Evolutionary conservation across 2,888 invertebrate species (phyloP).

Genomic region (Leptura quadrifasciata): DNA sequence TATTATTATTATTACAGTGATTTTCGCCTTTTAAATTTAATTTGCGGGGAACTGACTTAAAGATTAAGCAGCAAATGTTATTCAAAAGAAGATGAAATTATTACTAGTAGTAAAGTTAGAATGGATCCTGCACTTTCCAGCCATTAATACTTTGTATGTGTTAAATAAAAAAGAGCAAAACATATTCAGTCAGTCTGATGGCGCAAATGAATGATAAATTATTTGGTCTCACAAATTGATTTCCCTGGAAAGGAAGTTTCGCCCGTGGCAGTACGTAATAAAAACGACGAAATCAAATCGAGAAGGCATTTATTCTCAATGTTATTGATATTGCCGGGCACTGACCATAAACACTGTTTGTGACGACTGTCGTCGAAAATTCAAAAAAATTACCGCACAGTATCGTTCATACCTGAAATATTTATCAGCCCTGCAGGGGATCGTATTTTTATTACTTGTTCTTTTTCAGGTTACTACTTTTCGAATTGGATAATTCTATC

Average conservation of each 20-base stretch:
- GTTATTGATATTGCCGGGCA: constrained; percentile 70
- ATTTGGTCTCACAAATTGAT: constrained; percentile 42
- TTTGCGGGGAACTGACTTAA: too few relatives aligned
- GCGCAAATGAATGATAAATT: constrained; percentile 22
- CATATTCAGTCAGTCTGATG: not conserved
- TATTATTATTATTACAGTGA: too few relatives aligned
- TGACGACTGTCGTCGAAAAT: constrained; percentile 68
- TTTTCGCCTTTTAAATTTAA: too few relatives aligned
- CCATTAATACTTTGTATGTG: not conserved
- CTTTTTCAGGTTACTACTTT: constrained; percentile 14
- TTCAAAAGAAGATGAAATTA: too few relatives aligned
- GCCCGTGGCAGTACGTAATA: constrained; percentile 53
- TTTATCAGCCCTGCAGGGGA: constrained; percentile 53
- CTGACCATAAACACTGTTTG: constrained; percentile 69
- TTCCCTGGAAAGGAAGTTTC: constrained; percentile 47
- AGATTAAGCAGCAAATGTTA: too few relatives aligned
- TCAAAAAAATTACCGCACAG: constrained; percentile 65
- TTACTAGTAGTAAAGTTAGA: too few relatives aligned
- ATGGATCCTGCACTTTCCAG: too few relatives aligned
- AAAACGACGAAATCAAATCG: constrained; percentile 68
- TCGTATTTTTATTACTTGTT: constrained; percentile 14
- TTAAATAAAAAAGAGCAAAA: not conserved
- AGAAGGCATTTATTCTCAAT: constrained; percentile 68
- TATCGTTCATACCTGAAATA: constrained; percentile 57
- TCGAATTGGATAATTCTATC: constrained; percentile 4